Evolutionary conservation across 2,888 invertebrate genomes (phyloP), one percentile per base, ranked within the genome.

Genomic region (Syrista parreyssii): DNA sequence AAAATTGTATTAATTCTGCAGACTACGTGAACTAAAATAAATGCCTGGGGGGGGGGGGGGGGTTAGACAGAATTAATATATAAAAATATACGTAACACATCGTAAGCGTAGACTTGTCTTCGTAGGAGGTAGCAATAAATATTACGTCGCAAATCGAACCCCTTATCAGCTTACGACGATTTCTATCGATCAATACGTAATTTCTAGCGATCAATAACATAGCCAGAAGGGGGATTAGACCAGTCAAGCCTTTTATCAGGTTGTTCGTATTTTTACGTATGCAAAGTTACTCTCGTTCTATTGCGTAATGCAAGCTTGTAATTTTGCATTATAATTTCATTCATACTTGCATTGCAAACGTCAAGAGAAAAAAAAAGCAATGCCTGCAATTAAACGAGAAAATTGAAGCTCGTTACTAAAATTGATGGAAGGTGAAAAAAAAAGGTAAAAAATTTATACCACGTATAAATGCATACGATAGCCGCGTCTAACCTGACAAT

Each of bases 401-500:
- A 30, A 71, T 30, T 23, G 71, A 2, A 32, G 71, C 71, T 71
- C 71, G 71, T 33, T 23, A 71, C 30, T 71, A 71, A 34, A 32
- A 30, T 33, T 9, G 32, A 34, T 6, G 6, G 71, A 30, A 11
- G 30, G 11, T 30, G 71, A 30, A 30, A 30, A 30, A 23, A 23
- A 33, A 30, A 30, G 23, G n/a, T n/a, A n/a, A 71, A 71, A 34
- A 30, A 30, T 9, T 23, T 2, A 1, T 55, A 77, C 71, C 11
- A 32, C 12, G 15, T 32, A 71, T 75, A 75, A 68, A 15, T 4
- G 23, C 55, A 73, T 75, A 76, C 79, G 75, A 79, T 76, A 80
- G 78, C 75, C 23, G 23, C 23, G 9, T 2, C 23, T 55, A 55
- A 4, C 6, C 55, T 74, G 36, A 33, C 32, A 23, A 68, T 75